Base-by-base conservation (phyloP, 2,113 vertebrate species). In the Sapajus apella region DNA sequence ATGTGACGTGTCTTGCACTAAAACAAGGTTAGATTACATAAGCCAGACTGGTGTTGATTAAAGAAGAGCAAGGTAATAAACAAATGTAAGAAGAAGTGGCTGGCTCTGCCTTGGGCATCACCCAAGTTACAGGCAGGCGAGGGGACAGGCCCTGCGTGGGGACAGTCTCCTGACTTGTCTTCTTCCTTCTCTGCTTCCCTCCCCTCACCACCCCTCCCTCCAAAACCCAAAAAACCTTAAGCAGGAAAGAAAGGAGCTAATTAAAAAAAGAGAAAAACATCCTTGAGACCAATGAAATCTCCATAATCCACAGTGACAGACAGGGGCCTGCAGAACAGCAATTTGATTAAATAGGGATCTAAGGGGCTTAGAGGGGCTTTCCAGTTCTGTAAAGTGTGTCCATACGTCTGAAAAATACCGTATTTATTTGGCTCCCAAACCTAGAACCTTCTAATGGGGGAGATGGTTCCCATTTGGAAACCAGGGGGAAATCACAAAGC, bases 331-430 rank as follows among this genome's bases (percentile, higher is more conserved):
- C 58, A 37, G 73, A 86, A 83, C 37, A 72, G 43, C 61, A 66
- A 56, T 81, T 94, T 94, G 92, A 97, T 97, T 96, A 94, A 96
- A 95, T 40, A 77, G 96, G 97, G 94, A 94, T 91, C 61, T 32
- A 10, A 35, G 11, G 73, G 82, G 87, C 85, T 93, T 82, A 56
- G 32, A 84, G 72, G 23, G 43, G 32, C 86, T 86, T 93, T 93
- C 70, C 56, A 61, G 37, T 45, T 66, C 37, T 86, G 23, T 72
- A 11, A 76, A 25, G 52, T 90, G 35, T 85, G 40, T 73, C 66
- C 64, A 21, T 18, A 23, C 1, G 23, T 81, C 75, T 73, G 64
- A 40, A 80, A 83, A 82, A 85, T 56, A 68, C 35, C 76, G 16
- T 66, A 81, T 83, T 84, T 92, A 68, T 81, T 64, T 84, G 73